Base-by-base conservation (phyloP, 1,140 invertebrate genomes). In the Cryptotermes secundus region DNA sequence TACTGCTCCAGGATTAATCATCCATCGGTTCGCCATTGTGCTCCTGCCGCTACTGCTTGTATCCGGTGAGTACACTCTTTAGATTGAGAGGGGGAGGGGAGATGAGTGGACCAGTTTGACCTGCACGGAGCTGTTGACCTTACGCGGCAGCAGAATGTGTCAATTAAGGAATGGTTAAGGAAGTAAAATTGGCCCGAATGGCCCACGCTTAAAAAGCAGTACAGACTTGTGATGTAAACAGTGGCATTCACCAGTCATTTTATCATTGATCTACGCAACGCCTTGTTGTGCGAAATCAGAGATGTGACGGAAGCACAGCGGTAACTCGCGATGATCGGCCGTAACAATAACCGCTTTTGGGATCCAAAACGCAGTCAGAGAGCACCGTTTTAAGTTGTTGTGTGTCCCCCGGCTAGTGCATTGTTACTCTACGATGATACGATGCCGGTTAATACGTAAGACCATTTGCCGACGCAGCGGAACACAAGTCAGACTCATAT, bases 21-120 rank as follows among this genome's bases (percentile, higher is more conserved):
- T 31, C n/a, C 59, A 72, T 72, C 59, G 26, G 59, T 31, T 72
- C 59, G 59, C 59, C 59, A 72, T 72, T 72, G 59, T 72, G 59
- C n/a, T 72, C 7, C n/a, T 72, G 59, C 45, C 45, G 45, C 59
- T 72, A 16, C 59, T 72, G 7, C 59, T 72, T n/a, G 59, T 72
- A 72, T n/a, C 59, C 59, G 59, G 59, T 72, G 59, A 72, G 59
- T 72, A 72, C 59, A 72, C n/a, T n/a, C 26, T 72, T 72, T 72
- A 72, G 0, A n/a, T 26, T n/a, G 26, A 0, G 53, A n/a, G 53
- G 6, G 26, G 53, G 53, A 7, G n/a, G n/a, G n/a, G 19, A 22
- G 24, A 59, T 59, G 53, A 59, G 53, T 31, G 59, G 59, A n/a
- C 26, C 59, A 72, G 26, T 72, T 72, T 72, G 59, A 72, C 59